Conservation (phyloP, 2,888 invertebrate species). For the Lucinisca nassula region DNA sequence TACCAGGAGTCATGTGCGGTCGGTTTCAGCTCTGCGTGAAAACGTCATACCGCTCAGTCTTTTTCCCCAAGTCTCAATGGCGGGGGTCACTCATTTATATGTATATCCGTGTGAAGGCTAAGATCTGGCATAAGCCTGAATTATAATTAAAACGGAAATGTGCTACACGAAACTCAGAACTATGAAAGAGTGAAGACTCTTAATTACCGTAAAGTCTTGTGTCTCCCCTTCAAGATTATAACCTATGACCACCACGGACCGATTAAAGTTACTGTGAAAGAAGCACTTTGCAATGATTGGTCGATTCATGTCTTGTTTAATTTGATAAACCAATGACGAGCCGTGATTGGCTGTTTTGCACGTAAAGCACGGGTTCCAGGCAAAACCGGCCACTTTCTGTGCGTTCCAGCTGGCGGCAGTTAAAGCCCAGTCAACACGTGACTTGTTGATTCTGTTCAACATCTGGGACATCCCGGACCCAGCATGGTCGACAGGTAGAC, state of each 20-base stretch:
- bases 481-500: conserved; percentile 75
- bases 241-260: conserved; percentile 82
- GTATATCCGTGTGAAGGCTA: no score
- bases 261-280: conserved; percentile 77
- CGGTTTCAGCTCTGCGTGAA: no score
- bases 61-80: no score
- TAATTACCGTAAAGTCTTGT: no score
- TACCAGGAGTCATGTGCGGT: no score
- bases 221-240: conserved; percentile 76
- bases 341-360: conserved; percentile 72
- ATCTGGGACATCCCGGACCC: conserved; percentile 75
- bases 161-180: no score
- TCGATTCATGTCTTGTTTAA: conserved; percentile 65
- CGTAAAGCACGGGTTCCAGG: conserved; percentile 82
- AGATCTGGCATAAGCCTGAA: no score
- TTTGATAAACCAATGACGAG: conserved; percentile 67
- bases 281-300: conserved; percentile 81
- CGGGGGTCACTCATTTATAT: no score
- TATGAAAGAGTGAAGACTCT: no score
- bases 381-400: conserved; percentile 78
- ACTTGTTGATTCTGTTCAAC: conserved; percentile 70
- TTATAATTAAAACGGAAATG: no score
- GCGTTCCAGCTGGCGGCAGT: conserved; percentile 73
- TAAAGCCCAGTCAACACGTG: conserved; percentile 78
- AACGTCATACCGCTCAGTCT: no score